Base-by-base conservation (phyloP, 2,797 vertebrate genomes). In the Mareca strepera region DNA sequence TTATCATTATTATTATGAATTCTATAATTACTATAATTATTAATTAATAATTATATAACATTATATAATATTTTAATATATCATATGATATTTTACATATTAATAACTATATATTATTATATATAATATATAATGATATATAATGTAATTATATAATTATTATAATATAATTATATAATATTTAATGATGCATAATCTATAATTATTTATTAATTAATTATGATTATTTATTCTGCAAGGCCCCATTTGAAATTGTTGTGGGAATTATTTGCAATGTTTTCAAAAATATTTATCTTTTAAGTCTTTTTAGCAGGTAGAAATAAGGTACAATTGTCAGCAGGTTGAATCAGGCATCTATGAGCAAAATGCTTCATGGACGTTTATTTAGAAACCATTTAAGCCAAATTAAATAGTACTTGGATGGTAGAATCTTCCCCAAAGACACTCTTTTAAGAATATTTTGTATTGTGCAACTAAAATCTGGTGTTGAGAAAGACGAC, bases 221-320 rank as follows among this genome's bases (percentile, higher is more conserved):
- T 6, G 6, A 46, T 22, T 22, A 11, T 22, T 46, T 46, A 0
- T 75, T 86, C 17, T 46, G 4, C 12, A 5, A 26, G 3, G 2
- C 75, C 25, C 46, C 44, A 75, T 4, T 28, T 58, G 48, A 64
- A 86, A 86, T 17, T 11, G 18, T 5, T 35, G 16, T 17, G 41
- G 10, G 46, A 17, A 20, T 83, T 70, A 52, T 90, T 55, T 90
- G 12, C 33, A 60, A 1, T 66, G 12, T 53, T 74, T 68, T 55
- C 52, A 39, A 59, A 85, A 89, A 46, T 16, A 59, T 5, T 48
- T 87, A 14, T 23, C 6, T 50, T 76, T 44, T 43, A 46, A 33
- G 11, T 46, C 59, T 35, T 73, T 78, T 59, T 52, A 82, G 44
- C 2, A 4, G 6, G 25, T 52, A 50, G 62, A 83, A 91, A 31